A percentile compares a stretch with the other conserved stretches of the same genome.
Evolutionary conservation across 2,888 invertebrate genomes (phyloP).

Genomic region (Sturmia bella): DNA sequence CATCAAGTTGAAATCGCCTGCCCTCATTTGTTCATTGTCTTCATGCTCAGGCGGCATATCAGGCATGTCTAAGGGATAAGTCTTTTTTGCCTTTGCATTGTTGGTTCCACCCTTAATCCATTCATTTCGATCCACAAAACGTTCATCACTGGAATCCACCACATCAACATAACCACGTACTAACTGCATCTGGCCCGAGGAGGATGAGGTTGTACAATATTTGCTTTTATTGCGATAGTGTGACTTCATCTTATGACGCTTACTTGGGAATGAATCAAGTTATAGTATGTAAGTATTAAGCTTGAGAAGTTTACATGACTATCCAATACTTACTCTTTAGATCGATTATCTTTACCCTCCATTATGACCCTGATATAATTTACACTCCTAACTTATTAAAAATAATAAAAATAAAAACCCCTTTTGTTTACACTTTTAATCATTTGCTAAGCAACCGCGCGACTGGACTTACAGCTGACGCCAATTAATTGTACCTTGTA

Average conservation of each 20-base stretch:
- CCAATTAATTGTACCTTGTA: no score
- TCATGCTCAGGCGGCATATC: conserved; percentile 72
- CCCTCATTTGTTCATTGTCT: conserved; percentile 77
- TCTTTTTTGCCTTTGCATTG: conserved; percentile 52
- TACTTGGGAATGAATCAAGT: conserved; percentile 70
- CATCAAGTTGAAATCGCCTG: conserved; percentile 81
- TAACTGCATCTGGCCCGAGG: conserved; percentile 74
- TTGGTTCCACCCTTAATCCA: conserved; percentile 69
- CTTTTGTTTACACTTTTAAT: conserved; percentile 50
- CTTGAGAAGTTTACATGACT: conserved; percentile 11
- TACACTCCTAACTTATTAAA: not conserved
- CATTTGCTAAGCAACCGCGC: conserved; percentile 45
- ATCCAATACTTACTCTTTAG: conserved; percentile 76
- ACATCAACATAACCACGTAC: conserved; percentile 79
- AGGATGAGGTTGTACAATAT: conserved; percentile 75
- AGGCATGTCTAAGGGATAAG: conserved; percentile 68
- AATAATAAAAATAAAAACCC: not conserved
- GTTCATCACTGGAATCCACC: conserved; percentile 80
- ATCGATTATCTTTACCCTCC: conserved; percentile 79
- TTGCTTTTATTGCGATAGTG: conserved; percentile 73
- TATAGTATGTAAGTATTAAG: not conserved
- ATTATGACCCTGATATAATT: conserved; percentile 66
- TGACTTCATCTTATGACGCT: conserved; percentile 77
- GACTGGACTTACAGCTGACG: conserved; percentile 29
- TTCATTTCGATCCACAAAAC: conserved; percentile 73